A percentile compares a stretch with the other conserved stretches of the same genome.
These are phyloP conservation scores for Anolis sagrei DNA, from an alignment of 2,113 vertebrate genomes.

Conservation along the genomic window DNA sequence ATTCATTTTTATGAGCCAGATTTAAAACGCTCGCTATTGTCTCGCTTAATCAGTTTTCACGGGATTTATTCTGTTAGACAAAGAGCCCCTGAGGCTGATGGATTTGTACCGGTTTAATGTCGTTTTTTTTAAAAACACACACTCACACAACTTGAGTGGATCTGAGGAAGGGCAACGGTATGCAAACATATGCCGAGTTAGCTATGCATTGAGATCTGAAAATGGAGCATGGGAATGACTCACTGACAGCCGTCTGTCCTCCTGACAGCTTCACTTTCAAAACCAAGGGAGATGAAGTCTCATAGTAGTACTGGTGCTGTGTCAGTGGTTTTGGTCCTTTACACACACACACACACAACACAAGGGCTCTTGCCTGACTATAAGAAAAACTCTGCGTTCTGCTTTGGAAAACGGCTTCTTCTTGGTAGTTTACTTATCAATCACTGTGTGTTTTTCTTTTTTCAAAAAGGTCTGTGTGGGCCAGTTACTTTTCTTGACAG, in stretches of 20 bases:
- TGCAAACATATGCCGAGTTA: conserved; percentile 51
- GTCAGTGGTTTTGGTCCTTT: background rate
- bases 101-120: conserved; percentile 64
- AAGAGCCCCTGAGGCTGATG: conserved; percentile 55
- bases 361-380: no score
- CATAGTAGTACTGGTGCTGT: background rate
- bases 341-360: no score
- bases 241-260: conserved; percentile 27
- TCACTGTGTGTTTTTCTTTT: background rate
- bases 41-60: conserved; percentile 62
- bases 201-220: conserved; percentile 9
- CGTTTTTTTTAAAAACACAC: background rate
- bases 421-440: background rate
- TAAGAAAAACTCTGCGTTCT: fast-evolving
- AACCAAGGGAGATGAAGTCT: background rate
- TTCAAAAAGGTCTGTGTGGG: background rate
- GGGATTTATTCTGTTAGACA: conserved; percentile 35
- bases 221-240: conserved; percentile 43
- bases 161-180: conserved; percentile 47
- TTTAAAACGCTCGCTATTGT: conserved; percentile 61
- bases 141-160: conserved; percentile 10
- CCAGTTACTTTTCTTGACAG: background rate
- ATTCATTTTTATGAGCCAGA: conserved; percentile 43
- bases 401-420: fast-evolving
- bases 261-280: background rate